Conservation (phyloP, 2,113 vertebrate species). For the Hydropotes inermis region DNA sequence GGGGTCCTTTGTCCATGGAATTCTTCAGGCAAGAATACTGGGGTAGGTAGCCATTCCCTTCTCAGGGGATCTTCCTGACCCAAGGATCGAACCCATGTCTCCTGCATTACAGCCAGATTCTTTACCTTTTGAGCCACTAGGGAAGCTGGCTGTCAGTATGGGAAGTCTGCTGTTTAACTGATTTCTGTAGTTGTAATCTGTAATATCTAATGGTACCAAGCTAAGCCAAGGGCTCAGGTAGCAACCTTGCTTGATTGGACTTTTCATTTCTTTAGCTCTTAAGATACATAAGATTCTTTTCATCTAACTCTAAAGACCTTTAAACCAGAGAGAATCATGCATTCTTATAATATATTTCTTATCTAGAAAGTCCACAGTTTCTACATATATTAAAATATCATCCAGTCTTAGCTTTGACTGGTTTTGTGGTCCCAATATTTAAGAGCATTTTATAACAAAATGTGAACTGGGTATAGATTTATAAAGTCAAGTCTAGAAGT, state of each 20-base stretch:
- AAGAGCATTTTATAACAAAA: neutral
- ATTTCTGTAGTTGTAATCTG: neutral
- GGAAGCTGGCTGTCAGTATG: neutral
- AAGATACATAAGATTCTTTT: neutral
- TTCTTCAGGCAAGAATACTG: neutral
- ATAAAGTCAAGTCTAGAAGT: neutral
- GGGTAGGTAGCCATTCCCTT: neutral
- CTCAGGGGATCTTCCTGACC: neutral
- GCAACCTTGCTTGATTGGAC: neutral
- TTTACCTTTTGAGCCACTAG: neutral
- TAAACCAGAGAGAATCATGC: neutral
- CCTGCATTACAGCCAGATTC: neutral
- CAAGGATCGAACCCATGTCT: neutral
- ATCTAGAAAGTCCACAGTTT: neutral
- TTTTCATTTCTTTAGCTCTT: slow-evolving; percentile 5
- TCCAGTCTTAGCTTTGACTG: neutral
- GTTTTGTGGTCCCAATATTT: neutral
- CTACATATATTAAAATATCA: neutral
- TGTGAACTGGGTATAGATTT: neutral
- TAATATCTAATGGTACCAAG: neutral
- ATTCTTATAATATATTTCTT: neutral
- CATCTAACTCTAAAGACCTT: neutral
- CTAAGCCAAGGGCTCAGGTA: neutral
- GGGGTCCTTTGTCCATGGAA: neutral
- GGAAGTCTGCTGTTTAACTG: neutral